Conservation (phyloP, 2,797 vertebrate species). For the Melanotaenia maccullochi region DNA sequence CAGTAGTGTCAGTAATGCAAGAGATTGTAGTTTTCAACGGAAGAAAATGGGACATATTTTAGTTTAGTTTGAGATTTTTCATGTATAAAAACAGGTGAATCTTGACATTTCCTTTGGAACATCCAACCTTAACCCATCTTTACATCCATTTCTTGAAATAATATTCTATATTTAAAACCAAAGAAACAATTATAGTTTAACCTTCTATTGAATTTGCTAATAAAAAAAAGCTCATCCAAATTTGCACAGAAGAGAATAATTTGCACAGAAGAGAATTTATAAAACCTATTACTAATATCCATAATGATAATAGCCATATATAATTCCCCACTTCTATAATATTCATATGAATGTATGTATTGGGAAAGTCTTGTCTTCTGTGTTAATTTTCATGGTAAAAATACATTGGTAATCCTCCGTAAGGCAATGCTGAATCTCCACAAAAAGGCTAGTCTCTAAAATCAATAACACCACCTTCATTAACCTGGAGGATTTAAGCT, state of each 20-base stretch:
- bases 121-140: neutral
- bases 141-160: neutral
- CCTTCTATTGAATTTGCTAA: too few species aligned
- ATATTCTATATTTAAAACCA: too few species aligned
- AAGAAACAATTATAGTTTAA: too few species aligned
- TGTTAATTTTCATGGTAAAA: slow-evolving; percentile 8
- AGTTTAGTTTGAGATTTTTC: neutral
- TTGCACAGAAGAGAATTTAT: too few species aligned
- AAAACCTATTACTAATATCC: too few species aligned
- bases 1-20: neutral
- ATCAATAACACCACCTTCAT: slow-evolving; percentile 39
- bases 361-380: neutral
- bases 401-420: slow-evolving; percentile 1
- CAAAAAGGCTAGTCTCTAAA: slow-evolving; percentile 52
- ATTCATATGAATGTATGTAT: too few species aligned
- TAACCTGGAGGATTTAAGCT: slow-evolving; percentile 45
- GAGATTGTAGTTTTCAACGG: slow-evolving; percentile 8
- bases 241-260: too few species aligned
- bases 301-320: too few species aligned
- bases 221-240: too few species aligned
- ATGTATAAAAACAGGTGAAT: neutral
- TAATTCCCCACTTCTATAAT: too few species aligned
- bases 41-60: slow-evolving; percentile 3
- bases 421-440: slow-evolving; percentile 32
- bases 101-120: neutral